These are phyloP conservation scores for Pygathrix nemaeus DNA, from an alignment of 2,113 vertebrate species.

Conservation along the genomic window DNA sequence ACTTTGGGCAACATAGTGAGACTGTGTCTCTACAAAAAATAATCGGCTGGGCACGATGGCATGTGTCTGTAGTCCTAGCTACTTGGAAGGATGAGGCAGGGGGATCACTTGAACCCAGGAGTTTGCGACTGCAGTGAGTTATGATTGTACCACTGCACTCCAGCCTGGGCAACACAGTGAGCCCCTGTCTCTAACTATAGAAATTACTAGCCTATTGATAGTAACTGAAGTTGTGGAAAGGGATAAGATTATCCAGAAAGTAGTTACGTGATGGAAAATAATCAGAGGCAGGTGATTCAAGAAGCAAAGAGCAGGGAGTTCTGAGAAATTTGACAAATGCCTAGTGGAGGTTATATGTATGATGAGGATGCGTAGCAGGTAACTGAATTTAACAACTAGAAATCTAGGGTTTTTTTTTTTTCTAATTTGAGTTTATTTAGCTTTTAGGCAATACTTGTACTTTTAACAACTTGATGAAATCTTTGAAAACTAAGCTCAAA, in stretches of 20 bases:
- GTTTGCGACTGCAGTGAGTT: too few species aligned
- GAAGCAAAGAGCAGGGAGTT: neutral
- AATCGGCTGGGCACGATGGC: too few species aligned
- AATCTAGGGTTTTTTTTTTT: neutral
- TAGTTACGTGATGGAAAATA: neutral
- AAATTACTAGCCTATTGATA: neutral
- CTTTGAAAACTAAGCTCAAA: conserved; percentile 19
- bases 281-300: neutral
- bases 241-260: neutral
- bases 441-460: neutral
- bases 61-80: too few species aligned
- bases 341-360: neutral
- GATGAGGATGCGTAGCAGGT: neutral
- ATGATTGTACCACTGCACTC: too few species aligned
- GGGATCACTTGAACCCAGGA: too few species aligned
- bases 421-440: neutral
- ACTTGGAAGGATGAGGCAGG: too few species aligned
- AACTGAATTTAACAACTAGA: neutral
- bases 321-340: neutral
- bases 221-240: neutral
- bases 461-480: neutral
- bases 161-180: too few species aligned
- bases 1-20: too few species aligned
- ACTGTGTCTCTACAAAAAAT: too few species aligned
- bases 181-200: too few species aligned